Evolutionary conservation across 2,888 invertebrate genomes (phyloP), one percentile per base, ranked within the genome.

Genomic region (Anaspis maculata): DNA sequence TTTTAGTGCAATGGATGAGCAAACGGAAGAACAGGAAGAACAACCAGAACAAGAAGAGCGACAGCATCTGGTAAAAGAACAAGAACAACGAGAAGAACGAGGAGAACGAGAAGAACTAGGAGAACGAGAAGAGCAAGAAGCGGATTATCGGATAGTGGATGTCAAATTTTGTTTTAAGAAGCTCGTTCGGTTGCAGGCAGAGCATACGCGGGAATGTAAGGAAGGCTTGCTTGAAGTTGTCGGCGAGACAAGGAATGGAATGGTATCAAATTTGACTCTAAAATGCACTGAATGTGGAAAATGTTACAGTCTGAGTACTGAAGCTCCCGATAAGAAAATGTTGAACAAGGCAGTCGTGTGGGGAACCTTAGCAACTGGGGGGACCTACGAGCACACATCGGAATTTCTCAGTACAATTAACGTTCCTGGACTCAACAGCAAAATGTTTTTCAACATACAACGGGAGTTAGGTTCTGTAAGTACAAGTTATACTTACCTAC

Each of bases 311-410:
- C 6, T 19, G 9, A 19, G 9, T 9, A 19, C 19, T 9, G 19
- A 19, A 19, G 9, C 5, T 19, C 19, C 19, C 19, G 9, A 19
- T 6, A 5, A 19, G 6, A 19, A 19, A 19, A 9, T 19, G 5
- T 9, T 19, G 9, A 19, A 19, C 19, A 25, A 25, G 9, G 26
- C 26, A 9, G 11, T 11, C 3, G 26, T 25, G 4, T 25, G 11
- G 26, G 26, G 26, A 13, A 25, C 26, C 13, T 13, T 25, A 3
- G 26, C 26, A 25, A 25, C 26, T 12, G 26, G 26, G 4, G 13
- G 26, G 11, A 25, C 3, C 3, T 25, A 6, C 4, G 26, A 25
- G 12, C 26, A 25, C 9, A 25, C 26, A 11, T 9, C 12, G 13
- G 26, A 25, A 13, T 25, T 25, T 25, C 3, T 25, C 3, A 25